Evolutionary conservation across 35 echinoderm and acorn worm genomes (phyloP), one percentile per base, ranked within the genome.

Genomic region (Hemicentrotus pulcherrimus): DNA sequence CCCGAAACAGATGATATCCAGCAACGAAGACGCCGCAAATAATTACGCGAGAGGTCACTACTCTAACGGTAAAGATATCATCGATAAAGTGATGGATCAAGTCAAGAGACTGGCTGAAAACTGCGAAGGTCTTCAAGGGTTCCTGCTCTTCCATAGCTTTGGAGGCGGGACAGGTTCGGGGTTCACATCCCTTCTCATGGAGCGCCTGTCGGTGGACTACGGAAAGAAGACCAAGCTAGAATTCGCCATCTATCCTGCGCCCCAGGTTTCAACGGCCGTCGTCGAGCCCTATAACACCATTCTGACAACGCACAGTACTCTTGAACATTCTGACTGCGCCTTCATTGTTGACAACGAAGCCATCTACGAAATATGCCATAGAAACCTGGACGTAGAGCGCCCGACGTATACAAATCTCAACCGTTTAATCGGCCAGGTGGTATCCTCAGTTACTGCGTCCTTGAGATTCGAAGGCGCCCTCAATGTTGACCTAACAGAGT

Each of bases 321-420:
- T 97, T 32, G 96, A 97, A 60, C 94, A 97, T 46, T 94, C 94
- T 87, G 96, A 97, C 35, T 95, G 94, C 46, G 92, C 96, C 78
- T 97, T 97, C 95, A 95, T 97, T 71, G 95, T 97, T 18, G 96
- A 97, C 50, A 97, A 97, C 92, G 96, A 97, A 86, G 96, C 96
- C 91, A 97, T 97, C 32, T 97, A 95, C 91, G 96, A 97, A 19
- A 55, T 97, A 28, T 97, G 96, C 55, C 61, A 90, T 6, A 94
- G 92, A 13, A 97, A 97, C 71, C 96, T 97, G 15, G 96, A 95
- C 50, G 95, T 97, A 41, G 94, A 97, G 86, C 71, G 94, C 13
- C 96, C 96, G 31, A 95, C 94, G 31, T 97, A 97, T 61, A 97
- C 91, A 19, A 95, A 97, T 78, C 91, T 97, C 7, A 97, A 97